Conservation (phyloP, 2,113 vertebrate species). For the Myrmophylax atrothorax region DNA sequence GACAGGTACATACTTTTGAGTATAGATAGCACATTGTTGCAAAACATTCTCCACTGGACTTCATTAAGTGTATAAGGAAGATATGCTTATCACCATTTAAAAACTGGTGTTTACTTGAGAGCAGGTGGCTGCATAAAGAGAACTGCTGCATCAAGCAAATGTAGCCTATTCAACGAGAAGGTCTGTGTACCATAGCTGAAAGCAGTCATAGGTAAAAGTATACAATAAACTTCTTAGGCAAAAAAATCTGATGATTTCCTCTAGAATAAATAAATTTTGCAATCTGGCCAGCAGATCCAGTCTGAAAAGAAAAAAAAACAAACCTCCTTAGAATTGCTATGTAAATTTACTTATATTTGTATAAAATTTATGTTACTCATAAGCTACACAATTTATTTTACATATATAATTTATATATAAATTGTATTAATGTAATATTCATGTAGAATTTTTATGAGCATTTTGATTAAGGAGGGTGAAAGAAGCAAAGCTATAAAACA, state of each 20-base stretch:
- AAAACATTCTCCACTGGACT: not conserved
- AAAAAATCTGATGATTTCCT: not conserved
- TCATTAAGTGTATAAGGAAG: not conserved
- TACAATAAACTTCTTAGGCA: not conserved
- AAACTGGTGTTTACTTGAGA: not conserved
- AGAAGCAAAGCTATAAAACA: not conserved
- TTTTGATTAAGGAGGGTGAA: constrained; percentile 13
- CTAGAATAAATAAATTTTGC: not conserved
- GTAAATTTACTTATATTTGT: not conserved
- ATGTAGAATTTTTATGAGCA: not conserved
- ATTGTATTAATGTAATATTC: not conserved
- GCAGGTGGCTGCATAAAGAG: not conserved
- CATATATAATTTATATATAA: not conserved
- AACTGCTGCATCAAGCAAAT: not conserved
- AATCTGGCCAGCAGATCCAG: not conserved
- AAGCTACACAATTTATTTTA: not conserved
- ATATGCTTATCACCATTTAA: not conserved
- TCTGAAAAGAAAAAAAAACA: not conserved
- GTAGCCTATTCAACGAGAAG: not conserved
- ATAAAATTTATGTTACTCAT: not conserved
- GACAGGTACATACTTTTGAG: not conserved
- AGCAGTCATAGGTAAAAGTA: not conserved
- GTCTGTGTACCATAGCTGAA: not conserved
- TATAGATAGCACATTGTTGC: not conserved
- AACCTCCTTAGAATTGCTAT: not conserved